These are phyloP conservation scores for Sicus ferrugineus DNA, from an alignment of 2,888 invertebrate genomes.

Conservation along the genomic window DNA sequence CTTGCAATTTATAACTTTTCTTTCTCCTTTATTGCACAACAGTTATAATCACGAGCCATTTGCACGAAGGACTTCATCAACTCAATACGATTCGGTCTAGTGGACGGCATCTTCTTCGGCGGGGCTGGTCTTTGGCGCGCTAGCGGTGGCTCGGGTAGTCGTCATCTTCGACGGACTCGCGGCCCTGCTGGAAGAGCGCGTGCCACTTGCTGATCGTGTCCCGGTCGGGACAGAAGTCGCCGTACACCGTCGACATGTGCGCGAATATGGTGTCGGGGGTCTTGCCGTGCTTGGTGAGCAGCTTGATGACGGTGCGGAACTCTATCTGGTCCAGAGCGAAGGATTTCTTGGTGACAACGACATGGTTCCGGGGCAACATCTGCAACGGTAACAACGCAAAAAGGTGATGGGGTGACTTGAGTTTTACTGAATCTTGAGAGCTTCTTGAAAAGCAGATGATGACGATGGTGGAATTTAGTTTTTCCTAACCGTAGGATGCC, in stretches of 20 bases:
- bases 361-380: not conserved
- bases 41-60: too few species aligned
- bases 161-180: not conserved
- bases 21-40: too few species aligned
- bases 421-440: not conserved
- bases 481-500: too few species aligned
- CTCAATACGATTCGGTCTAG: too few species aligned
- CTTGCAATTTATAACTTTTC: too few species aligned
- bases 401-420: not conserved
- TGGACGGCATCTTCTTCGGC: too few species aligned
- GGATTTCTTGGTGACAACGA: not conserved
- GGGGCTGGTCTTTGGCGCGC: too few species aligned
- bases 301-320: not conserved
- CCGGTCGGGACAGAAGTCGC: not conserved
- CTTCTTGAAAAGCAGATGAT: not conserved
- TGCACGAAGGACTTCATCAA: too few species aligned
- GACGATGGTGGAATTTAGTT: not conserved
- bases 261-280: not conserved
- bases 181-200: not conserved
- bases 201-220: not conserved
- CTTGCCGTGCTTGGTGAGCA: not conserved
- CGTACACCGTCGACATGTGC: not conserved
- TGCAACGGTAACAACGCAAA: not conserved
- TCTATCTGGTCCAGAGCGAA: not conserved
- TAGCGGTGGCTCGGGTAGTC: too few species aligned